A percentile compares a stretch with the other conserved stretches of the same genome.
phyloP scores from a whole-genome alignment of 2,888 invertebrate species.

The Eupeodes luniger region DNA sequence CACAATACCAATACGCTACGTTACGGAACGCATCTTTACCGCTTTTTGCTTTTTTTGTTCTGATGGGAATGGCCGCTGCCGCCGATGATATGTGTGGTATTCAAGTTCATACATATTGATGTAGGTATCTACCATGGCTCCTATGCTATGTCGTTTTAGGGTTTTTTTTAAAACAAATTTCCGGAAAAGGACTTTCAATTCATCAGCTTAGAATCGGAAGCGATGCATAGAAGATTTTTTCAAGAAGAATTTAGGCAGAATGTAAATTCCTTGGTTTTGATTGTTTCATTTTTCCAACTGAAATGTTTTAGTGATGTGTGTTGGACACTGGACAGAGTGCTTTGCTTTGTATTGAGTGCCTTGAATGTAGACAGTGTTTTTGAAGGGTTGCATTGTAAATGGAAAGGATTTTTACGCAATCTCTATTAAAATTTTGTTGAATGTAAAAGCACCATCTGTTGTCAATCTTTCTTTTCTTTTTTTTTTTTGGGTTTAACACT shows the following conservation, averaged over 20 bases:
- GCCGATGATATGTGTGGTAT: slow-evolving; percentile 5
- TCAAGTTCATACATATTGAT: slow-evolving; percentile 21
- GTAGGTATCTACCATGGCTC: neutral
- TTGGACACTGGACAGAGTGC: neutral
- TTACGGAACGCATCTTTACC: neutral
- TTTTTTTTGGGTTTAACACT: too few relatives aligned
- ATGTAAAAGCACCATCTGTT: too few relatives aligned
- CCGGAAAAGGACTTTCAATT: neutral
- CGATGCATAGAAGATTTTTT: neutral
- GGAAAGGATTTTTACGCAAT: too few relatives aligned
- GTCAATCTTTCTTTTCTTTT: too few relatives aligned
- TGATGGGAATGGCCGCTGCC: neutral
- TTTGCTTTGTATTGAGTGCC: neutral
- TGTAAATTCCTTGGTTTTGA: slow-evolving; percentile 6
- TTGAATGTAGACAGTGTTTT: too few relatives aligned
- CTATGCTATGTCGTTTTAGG: too few relatives aligned
- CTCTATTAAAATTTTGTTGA: too few relatives aligned
- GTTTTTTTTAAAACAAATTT: neutral
- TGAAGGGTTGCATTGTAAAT: too few relatives aligned
- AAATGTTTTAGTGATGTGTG: neutral
- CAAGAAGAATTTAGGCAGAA: neutral
- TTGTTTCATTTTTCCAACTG: neutral
- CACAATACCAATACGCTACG: neutral
- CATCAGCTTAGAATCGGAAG: slow-evolving; percentile 3
- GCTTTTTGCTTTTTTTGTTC: neutral